A percentile compares a stretch with the other conserved stretches of the same genome.
Conservation (phyloP, 2,797 vertebrate species). For the Pampus argenteus region DNA sequence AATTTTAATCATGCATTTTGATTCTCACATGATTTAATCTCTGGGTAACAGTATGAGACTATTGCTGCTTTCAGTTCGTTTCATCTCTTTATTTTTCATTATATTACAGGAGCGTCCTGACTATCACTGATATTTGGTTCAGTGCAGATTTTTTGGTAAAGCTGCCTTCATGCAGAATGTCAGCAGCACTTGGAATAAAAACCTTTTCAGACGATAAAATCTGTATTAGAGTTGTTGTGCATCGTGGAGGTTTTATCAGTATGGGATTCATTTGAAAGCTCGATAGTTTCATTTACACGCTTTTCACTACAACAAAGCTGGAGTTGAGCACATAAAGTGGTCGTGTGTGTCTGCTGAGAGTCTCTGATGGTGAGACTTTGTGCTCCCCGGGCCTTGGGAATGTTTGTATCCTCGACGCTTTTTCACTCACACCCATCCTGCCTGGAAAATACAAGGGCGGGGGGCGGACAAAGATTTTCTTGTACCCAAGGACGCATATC, state of each 20-base stretch:
- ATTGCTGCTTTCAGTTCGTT: neutral
- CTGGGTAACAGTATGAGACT: neutral
- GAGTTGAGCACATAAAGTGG: neutral
- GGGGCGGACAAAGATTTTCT: constrained; percentile 72
- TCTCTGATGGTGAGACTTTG: constrained; percentile 3
- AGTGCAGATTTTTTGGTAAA: neutral
- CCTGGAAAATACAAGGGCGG: constrained; percentile 70
- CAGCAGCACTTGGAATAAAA: neutral
- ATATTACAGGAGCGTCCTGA: no score
- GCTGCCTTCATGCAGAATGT: neutral
- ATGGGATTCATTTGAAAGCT: neutral
- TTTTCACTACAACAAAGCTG: neutral
- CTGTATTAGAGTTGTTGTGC: neutral
- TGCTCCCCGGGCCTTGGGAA: constrained; percentile 37
- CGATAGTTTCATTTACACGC: neutral
- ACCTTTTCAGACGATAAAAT: neutral
- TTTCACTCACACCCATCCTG: constrained; percentile 75
- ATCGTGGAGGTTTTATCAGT: neutral
- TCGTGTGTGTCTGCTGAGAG: neutral
- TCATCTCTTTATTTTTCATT: neutral
- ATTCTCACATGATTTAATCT: neutral
- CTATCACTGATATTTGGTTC: neutral
- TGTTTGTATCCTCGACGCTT: constrained; percentile 42
- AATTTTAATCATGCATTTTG: neutral
- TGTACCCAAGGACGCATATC: constrained; percentile 68